These are phyloP conservation scores for Mus pahari DNA, from an alignment of 2,113 vertebrate species.

Conservation along the genomic window DNA sequence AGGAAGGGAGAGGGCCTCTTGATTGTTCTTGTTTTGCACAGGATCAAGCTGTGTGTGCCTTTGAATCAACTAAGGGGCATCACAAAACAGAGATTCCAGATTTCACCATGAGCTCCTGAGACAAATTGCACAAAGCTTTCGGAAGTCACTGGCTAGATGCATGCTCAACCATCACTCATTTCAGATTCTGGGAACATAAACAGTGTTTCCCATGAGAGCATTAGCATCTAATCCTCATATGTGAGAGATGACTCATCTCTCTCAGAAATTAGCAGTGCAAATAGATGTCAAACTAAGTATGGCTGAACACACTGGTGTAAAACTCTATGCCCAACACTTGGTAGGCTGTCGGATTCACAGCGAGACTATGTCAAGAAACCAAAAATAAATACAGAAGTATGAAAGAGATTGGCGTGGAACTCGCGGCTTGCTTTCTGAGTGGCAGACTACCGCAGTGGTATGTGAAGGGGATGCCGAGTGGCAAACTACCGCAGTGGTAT, in stretches of 20 bases:
- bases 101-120: background rate
- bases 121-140: background rate
- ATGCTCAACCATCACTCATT: background rate
- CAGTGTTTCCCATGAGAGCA: background rate
- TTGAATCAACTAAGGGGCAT: background rate
- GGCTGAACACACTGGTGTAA: background rate
- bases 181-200: background rate
- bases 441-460: background rate
- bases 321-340: background rate
- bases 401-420: background rate
- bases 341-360: background rate
- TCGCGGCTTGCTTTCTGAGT: background rate
- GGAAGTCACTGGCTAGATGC: background rate
- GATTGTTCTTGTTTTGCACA: background rate
- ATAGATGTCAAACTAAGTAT: background rate
- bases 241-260: background rate
- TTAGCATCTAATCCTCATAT: background rate
- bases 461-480: background rate
- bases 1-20: background rate
- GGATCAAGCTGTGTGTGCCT: background rate
- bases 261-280: conserved; percentile 27
- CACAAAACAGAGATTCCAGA: background rate
- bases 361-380: background rate
- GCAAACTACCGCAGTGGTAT: too few relatives aligned
- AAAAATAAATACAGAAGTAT: background rate